These are phyloP conservation scores for Lycaon pictus DNA, from an alignment of 2,113 vertebrate species.

Conservation along the genomic window DNA sequence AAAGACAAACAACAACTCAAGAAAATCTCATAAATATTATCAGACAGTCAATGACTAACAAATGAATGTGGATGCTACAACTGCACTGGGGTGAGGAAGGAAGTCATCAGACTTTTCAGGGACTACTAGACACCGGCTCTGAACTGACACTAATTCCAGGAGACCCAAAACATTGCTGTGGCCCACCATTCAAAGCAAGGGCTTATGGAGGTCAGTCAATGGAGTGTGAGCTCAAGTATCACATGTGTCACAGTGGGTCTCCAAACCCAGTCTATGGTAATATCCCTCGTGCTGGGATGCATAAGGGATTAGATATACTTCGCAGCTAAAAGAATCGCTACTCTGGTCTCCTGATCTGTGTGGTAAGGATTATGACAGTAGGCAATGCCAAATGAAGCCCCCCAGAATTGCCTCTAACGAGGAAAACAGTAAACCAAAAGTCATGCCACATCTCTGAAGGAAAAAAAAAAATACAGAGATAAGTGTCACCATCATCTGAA, in stretches of 20 bases:
- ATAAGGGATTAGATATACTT: accelerated
- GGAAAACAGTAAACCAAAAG: background rate
- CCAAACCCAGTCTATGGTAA: background rate
- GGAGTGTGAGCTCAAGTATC: background rate
- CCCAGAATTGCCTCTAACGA: background rate
- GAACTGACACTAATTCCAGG: background rate
- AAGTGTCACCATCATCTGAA: background rate
- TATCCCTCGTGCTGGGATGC: background rate
- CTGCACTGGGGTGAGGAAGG: background rate
- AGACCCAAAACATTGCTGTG: background rate
- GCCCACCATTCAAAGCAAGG: background rate
- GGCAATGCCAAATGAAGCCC: background rate
- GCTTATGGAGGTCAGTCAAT: background rate
- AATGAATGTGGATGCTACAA: too few relatives aligned
- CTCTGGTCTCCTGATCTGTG: background rate
- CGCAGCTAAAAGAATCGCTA: background rate
- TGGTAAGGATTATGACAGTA: background rate
- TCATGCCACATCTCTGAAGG: background rate
- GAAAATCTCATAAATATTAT: background rate
- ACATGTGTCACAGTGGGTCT: background rate
- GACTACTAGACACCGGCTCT: background rate
- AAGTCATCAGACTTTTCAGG: background rate
- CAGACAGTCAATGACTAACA: background rate
- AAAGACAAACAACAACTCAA: background rate
- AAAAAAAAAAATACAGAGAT: too few relatives aligned